These are phyloP conservation scores for Chrysodeixis includens DNA, from an alignment of 2,888 invertebrate species.

Conservation along the genomic window DNA sequence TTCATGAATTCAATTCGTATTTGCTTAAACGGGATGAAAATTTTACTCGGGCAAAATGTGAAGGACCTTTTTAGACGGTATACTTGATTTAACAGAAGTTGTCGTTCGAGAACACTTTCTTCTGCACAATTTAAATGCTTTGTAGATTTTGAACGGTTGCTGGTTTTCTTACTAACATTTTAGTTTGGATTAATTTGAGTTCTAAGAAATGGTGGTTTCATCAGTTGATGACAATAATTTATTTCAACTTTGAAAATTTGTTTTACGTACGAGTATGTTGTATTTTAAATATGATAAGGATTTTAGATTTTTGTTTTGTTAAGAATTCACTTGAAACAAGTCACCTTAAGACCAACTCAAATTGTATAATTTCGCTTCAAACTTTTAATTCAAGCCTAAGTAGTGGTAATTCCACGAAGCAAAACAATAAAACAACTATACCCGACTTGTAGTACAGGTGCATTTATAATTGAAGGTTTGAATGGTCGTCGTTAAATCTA, in stretches of 20 bases:
- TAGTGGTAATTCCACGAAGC: too few species aligned
- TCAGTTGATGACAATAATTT: too few species aligned
- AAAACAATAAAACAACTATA: background rate
- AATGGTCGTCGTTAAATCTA: constrained; percentile 30
- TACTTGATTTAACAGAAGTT: constrained; percentile 22
- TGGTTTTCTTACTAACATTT: background rate
- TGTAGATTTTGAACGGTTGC: background rate
- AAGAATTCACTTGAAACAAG: too few species aligned
- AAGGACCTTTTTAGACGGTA: constrained; percentile 37
- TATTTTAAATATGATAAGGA: too few species aligned
- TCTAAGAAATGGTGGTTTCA: too few species aligned
- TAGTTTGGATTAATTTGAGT: background rate
- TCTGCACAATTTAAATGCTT: constrained; percentile 21
- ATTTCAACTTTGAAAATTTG: too few species aligned
- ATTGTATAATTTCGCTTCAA: too few species aligned
- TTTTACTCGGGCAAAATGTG: constrained; percentile 25
- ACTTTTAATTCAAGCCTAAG: too few species aligned
- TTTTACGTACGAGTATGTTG: too few species aligned
- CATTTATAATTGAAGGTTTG: background rate
- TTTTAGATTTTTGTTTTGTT: too few species aligned
- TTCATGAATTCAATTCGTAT: background rate
- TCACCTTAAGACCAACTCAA: too few species aligned
- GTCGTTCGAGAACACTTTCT: constrained; percentile 29
- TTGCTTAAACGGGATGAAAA: constrained; percentile 13
- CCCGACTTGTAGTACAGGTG: background rate